Conservation (phyloP, 2,797 vertebrate genomes). For the Kryptopterus vitreolus region DNA sequence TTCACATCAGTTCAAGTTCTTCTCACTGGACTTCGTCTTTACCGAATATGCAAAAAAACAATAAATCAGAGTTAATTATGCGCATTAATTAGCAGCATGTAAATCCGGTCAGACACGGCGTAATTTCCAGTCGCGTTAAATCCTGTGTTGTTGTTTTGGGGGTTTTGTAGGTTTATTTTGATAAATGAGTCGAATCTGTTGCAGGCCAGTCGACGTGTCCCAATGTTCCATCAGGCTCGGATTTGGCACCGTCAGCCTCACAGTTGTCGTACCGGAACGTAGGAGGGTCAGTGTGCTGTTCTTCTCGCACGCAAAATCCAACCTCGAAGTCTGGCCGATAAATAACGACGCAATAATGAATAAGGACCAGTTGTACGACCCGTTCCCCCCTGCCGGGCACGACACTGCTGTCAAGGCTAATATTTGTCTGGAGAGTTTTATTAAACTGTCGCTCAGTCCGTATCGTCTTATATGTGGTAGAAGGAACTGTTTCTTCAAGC, state of each 20-base stretch:
- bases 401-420: background rate
- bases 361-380: background rate
- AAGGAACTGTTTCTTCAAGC: background rate
- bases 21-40: too few species aligned
- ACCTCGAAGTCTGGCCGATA: background rate
- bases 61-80: too few species aligned
- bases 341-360: slow-evolving; percentile 12
- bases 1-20: too few species aligned
- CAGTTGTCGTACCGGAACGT: slow-evolving; percentile 23
- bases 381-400: background rate
- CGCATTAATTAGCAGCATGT: too few species aligned
- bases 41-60: too few species aligned
- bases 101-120: background rate
- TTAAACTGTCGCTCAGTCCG: background rate
- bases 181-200: background rate
- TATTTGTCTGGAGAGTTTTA: background rate
- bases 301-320: slow-evolving; percentile 11
- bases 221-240: slow-evolving; percentile 1
- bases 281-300: slow-evolving; percentile 24
- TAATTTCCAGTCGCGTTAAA: too few species aligned
- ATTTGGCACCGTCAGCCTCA: slow-evolving; percentile 4
- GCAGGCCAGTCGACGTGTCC: background rate
- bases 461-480: background rate
- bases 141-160: too few species aligned
- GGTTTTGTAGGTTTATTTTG: background rate